Evolutionary conservation across 2,797 vertebrate genomes (phyloP).

Genomic region (Melanotaenia pygmaea): DNA sequence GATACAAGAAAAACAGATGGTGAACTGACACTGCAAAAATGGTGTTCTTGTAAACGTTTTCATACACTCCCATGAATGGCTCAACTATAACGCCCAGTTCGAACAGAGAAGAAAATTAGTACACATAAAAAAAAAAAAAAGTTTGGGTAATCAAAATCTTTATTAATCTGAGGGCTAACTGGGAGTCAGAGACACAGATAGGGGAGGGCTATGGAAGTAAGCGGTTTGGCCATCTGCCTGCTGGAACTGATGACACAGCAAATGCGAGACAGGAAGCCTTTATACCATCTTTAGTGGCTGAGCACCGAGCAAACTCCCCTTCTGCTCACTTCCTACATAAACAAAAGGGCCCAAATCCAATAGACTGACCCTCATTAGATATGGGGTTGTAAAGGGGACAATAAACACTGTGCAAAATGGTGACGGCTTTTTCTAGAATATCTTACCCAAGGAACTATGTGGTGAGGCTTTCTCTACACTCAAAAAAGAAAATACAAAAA

Average conservation of each 20-base stretch:
- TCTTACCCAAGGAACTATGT: too few species aligned
- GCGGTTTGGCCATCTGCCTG: slow-evolving; percentile 58
- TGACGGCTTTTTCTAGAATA: too few species aligned
- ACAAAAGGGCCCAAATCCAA: slow-evolving; percentile 37
- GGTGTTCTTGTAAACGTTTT: not conserved
- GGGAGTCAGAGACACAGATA: slow-evolving; percentile 26
- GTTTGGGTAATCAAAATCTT: slow-evolving; percentile 24
- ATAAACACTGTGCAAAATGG: not conserved
- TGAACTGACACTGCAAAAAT: not conserved
- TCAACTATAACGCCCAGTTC: not conserved
- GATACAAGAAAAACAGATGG: not conserved
- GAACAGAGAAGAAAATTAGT: not conserved
- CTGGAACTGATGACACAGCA: slow-evolving; percentile 76
- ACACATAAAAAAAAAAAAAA: slow-evolving; percentile 9
- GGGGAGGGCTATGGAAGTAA: slow-evolving; percentile 53
- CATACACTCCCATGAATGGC: not conserved
- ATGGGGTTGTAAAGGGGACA: not conserved
- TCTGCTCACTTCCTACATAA: slow-evolving; percentile 30
- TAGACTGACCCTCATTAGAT: not conserved
- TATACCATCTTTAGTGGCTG: slow-evolving; percentile 70
- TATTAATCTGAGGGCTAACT: slow-evolving; percentile 14
- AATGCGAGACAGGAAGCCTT: slow-evolving; percentile 64
- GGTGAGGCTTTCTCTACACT: too few species aligned
- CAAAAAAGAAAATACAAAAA: too few species aligned
- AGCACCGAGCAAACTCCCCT: slow-evolving; percentile 48